These are phyloP conservation scores for Siderastrea siderea DNA, from an alignment of 92 coral and sea anemone genomes.

Conservation along the genomic window DNA sequence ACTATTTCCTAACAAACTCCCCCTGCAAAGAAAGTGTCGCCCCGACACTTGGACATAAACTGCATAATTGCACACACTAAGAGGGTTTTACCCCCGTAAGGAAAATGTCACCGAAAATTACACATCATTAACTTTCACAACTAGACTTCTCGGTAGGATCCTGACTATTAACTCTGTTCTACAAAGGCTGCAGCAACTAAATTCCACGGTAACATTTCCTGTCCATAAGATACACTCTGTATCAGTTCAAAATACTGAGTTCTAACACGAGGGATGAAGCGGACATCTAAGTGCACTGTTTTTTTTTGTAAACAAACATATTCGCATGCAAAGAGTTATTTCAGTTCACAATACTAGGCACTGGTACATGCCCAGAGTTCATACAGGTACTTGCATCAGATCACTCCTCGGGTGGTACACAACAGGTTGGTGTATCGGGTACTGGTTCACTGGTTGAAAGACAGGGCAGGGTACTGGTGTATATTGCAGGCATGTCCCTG, in stretches of 20 bases:
- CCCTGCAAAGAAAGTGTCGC: too few relatives aligned
- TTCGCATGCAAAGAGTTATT: not conserved
- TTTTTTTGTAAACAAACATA: not conserved
- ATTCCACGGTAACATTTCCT: slow-evolving; percentile 3
- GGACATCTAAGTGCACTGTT: slow-evolving; percentile 11
- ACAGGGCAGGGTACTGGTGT: not conserved
- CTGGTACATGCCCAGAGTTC: slow-evolving; percentile 3
- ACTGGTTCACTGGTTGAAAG: slow-evolving; percentile 13
- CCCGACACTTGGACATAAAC: too few relatives aligned
- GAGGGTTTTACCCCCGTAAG: too few relatives aligned
- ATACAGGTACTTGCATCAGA: slow-evolving; percentile 1
- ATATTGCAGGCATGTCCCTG: slow-evolving; percentile 7
- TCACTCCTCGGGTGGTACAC: slow-evolving; percentile 4
- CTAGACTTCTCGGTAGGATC: too few relatives aligned
- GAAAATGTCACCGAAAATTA: too few relatives aligned
- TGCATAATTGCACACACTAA: too few relatives aligned
- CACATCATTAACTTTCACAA: too few relatives aligned
- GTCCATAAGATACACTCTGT: slow-evolving; percentile 10
- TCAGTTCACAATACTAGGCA: slow-evolving; percentile 3
- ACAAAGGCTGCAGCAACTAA: too few relatives aligned
- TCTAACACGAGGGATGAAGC: not conserved
- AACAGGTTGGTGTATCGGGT: not conserved
- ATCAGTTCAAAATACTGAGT: not conserved
- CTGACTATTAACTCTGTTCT: too few relatives aligned
- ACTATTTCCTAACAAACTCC: too few relatives aligned